phyloP scores from a whole-genome alignment of 53 echinoderm and acorn worm species.

The Astropecten irregularis region DNA sequence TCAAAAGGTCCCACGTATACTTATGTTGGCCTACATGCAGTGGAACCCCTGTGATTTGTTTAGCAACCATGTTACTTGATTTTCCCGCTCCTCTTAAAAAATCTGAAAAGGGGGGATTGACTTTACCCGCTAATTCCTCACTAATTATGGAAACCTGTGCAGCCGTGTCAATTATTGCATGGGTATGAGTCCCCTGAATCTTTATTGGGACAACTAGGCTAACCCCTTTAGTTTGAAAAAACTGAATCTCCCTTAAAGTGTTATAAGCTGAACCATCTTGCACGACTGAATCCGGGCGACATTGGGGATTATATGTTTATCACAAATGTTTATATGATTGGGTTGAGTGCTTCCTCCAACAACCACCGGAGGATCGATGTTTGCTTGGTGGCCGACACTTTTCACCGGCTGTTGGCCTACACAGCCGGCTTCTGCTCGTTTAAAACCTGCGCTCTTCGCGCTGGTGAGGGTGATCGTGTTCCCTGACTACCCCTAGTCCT shows the following conservation, averaged over 20 bases:
- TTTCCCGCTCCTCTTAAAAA: neutral
- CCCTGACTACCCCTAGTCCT: neutral
- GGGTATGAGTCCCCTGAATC: neutral
- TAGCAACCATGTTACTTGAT: constrained; percentile 13
- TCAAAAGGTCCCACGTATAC: neutral
- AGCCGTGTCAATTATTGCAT: neutral
- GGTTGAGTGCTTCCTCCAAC: neutral
- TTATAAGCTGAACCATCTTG: neutral
- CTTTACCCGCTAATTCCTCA: neutral
- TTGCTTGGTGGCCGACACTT: neutral
- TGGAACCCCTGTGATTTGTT: neutral
- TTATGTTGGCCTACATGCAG: neutral
- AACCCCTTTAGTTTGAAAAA: neutral
- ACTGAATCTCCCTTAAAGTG: neutral
- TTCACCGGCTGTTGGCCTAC: constrained; percentile 4
- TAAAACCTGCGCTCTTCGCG: neutral
- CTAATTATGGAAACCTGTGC: constrained; percentile 11
- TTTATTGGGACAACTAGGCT: neutral
- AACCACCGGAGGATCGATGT: neutral
- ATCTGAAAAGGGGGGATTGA: too few relatives aligned
- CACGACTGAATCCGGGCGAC: too few relatives aligned
- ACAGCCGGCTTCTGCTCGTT: neutral
- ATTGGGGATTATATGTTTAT: neutral
- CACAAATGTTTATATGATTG: neutral
- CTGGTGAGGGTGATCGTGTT: neutral